Conservation (phyloP, 92 coral and sea anemone species). For the Pocillopora meandrina region DNA sequence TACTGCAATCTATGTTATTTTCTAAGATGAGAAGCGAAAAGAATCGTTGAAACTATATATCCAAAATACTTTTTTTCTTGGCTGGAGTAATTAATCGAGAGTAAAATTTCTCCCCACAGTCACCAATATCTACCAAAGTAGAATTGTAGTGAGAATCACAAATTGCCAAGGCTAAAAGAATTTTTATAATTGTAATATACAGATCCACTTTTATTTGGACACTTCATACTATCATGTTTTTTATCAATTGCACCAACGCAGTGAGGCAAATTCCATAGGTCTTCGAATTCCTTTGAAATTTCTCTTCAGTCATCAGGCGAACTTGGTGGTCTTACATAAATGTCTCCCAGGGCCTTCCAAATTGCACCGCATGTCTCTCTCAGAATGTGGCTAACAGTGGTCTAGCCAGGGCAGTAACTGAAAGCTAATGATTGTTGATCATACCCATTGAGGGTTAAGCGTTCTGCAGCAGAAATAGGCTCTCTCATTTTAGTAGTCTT, state of each 20-base stretch:
- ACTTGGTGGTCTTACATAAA: constrained; percentile 61
- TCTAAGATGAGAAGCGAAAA: no score
- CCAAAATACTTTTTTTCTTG: no score
- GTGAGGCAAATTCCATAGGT: constrained; percentile 76
- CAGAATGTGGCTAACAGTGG: constrained; percentile 59
- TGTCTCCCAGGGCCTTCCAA: constrained; percentile 61
- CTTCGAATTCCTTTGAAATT: constrained; percentile 56
- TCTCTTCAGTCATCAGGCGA: constrained; percentile 64
- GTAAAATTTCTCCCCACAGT: constrained; percentile 50
- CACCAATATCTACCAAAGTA: constrained; percentile 61
- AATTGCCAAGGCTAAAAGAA: constrained; percentile 65
- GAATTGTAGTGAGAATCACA: constrained; percentile 75
- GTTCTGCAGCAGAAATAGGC: constrained; percentile 44
- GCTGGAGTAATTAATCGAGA: no score
- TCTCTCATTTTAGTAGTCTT: constrained; percentile 29
- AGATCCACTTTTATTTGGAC: constrained; percentile 22
- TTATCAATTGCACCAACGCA: constrained; percentile 74
- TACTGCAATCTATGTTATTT: no score
- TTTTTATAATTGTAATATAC: constrained; percentile 67
- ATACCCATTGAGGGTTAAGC: constrained; percentile 50
- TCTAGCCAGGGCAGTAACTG: constrained; percentile 47
- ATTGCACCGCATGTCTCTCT: constrained; percentile 62
- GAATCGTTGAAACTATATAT: no score
- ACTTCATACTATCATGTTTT: constrained; percentile 66
- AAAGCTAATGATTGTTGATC: constrained; percentile 64